Base-by-base conservation (phyloP, 2,888 invertebrate genomes). In the Xestia c-nigrum region DNA sequence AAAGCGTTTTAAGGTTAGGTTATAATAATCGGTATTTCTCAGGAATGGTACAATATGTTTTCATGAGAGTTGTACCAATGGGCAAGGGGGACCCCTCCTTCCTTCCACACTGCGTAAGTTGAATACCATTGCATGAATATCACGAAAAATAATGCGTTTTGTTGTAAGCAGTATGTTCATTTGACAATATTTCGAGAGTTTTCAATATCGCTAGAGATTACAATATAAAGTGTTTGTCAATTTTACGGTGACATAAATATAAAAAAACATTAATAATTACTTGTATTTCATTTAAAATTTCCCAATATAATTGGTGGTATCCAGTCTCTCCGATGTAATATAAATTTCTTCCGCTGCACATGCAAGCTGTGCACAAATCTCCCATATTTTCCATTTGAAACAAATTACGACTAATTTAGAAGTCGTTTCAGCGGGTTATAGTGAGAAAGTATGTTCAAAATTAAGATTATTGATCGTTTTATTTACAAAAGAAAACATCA, bases 251-350 rank as follows among this genome's bases (percentile, higher is more conserved):
- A 40, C 21, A 7, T 24, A 43, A n/a, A 21, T 72, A 46, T 7
- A 40, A 12, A 46, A 59, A 69, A 75, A 47, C 9, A 21, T 46
- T 0, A 0, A 40, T 40, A 75, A 90, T 93, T 89, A 96, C 96
- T 46, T 92, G 90, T 76, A 94, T 94, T 94, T 95, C 95, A 92
- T 93, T 94, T 78, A 96, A 85, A 77, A 96, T 95, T 91, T 95
- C 92, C 3, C 91, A 87, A 87, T 93, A 96, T 81, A 95, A 72
- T 64, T 91, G 76, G 46, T 93, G 91, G 46, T 89, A 91, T 3
- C 88, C 94, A 0, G 94, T 94, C 6, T 94, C 94, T 0, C 86
- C 90, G 3, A 96, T 91, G 74, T 87, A 91, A 75, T 84, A 89
- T 21, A 95, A 77, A 83, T 93, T 95, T 72, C 96, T 87, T 0